Evolutionary conservation across 1,140 invertebrate genomes (phyloP), one percentile per base, ranked within the genome.

Genomic region (Hylyphantes graminicola): DNA sequence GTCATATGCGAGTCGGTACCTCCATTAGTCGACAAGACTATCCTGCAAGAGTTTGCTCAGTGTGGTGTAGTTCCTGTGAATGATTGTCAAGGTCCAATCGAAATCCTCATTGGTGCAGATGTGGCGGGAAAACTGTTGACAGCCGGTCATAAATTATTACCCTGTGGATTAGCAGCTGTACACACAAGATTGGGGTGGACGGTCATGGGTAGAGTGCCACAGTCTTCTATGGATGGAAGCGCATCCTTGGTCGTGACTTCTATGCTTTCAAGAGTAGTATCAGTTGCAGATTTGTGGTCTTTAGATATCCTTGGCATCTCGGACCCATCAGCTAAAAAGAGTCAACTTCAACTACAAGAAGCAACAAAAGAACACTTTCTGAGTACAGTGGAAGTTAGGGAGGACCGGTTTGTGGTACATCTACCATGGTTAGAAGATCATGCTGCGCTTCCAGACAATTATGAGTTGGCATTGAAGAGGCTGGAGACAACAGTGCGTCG

Each of bases 251-350:
- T 64, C 5, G 86, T 85, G 7, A 85, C 79, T 11, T 79, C 86
- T 0, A 85, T 89, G 85, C 86, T 88, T 55, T 50, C 80, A 0
- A 74, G 48, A 13, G 55, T 86, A 4, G 79, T 76, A 0, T 53
- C 82, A 13, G 61, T 89, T n/a, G 76, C 85, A 0, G 87, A 90
- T 63, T 87, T 90, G 17, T 90, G 90, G 89, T 63, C 74, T 13
- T 81, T 90, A 12, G 90, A 90, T 74, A 84, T 86, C 19, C 55
- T 91, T 9, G 90, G 89, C 19, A 90, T 90, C 59, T 59, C 7
- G 9, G 88, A 91, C 83, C 89, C 89, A 1, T 75, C 82, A 12
- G 85, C 87, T 79, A 87, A 86, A 63, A 83, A 86, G 84, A 75
- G 86, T 15, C 50, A 85, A 75, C 70, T 75, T 19, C 87, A 88